Conservation (phyloP, 2,888 invertebrate genomes). For the Epirrhoe tristata region DNA sequence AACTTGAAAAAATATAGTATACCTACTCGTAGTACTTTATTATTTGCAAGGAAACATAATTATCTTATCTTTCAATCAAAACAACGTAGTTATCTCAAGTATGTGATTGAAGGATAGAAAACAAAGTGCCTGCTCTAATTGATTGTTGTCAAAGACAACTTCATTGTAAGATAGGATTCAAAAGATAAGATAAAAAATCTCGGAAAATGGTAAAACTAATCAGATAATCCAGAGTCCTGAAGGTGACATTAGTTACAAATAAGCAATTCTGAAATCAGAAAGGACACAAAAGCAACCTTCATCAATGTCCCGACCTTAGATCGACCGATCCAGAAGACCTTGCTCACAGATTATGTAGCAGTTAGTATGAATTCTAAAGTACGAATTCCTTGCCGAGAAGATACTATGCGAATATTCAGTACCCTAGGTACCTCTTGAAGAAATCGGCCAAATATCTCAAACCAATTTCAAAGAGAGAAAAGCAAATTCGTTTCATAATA, state of each 20-base stretch:
- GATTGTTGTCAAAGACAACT: no score
- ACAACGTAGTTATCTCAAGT: no score
- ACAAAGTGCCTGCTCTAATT: no score
- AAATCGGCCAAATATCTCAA: conserved; percentile 45
- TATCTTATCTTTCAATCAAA: no score
- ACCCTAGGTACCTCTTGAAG: conserved; percentile 31
- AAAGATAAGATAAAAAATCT: not conserved
- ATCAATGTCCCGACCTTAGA: conserved; percentile 55
- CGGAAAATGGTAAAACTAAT: not conserved
- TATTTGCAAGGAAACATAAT: no score
- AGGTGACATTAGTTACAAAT: conserved; percentile 1
- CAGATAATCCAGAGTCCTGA: not conserved
- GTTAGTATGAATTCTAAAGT: conserved; percentile 7
- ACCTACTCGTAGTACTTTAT: no score
- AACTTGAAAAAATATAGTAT: no score
- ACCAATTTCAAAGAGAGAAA: conserved; percentile 37
- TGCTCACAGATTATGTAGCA: conserved; percentile 30
- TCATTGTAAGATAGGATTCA: not conserved
- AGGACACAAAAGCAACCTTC: conserved; percentile 53
- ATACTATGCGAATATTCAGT: not conserved
- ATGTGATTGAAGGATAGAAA: no score
- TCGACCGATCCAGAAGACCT: conserved; percentile 52
- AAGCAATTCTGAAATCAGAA: conserved; percentile 25
- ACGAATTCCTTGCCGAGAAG: conserved; percentile 3
- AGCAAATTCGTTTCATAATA: not conserved